Percentiles rank a stretch among this genome's conserved stretches.
Evolutionary conservation across 2,797 vertebrate genomes (phyloP).

Genomic region (Coregonus ussuriensis): DNA sequence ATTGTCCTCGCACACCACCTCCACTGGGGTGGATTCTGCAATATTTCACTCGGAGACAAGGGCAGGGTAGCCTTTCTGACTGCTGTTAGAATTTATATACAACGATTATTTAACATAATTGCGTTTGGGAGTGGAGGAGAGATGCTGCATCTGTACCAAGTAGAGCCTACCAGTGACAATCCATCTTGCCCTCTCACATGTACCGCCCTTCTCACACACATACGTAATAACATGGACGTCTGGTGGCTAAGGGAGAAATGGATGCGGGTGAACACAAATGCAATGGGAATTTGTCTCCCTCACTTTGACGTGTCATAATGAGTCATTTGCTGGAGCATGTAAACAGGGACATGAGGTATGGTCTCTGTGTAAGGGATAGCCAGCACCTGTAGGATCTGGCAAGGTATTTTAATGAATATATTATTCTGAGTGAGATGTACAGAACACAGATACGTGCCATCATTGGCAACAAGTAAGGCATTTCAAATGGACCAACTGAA

Average conservation of each 20-base stretch:
- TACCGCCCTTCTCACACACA: not conserved
- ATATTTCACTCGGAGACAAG: constrained; percentile 67
- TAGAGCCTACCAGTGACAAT: constrained; percentile 48
- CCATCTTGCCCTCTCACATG: constrained; percentile 33
- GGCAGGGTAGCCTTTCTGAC: constrained; percentile 56
- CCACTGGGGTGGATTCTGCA: constrained; percentile 41
- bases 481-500: not conserved
- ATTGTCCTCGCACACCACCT: constrained; percentile 29
- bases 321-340: not conserved
- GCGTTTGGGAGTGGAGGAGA: constrained; percentile 66
- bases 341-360: not conserved
- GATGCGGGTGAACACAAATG: too few relatives aligned
- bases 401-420: not conserved
- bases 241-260: not conserved
- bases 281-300: not conserved
- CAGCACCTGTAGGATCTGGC: not conserved
- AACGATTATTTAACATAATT: constrained; percentile 74
- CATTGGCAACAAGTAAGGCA: not conserved
- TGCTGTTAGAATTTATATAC: constrained; percentile 62
- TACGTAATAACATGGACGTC: not conserved
- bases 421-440: not conserved
- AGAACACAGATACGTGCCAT: not conserved
- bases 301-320: not conserved
- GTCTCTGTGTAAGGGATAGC: not conserved
- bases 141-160: constrained; percentile 50